A percentile compares a stretch with the other conserved stretches of the same genome.
These are phyloP conservation scores for Rhinatrema bivittatum DNA, from an alignment of 2,797 vertebrate species.

Conservation along the genomic window DNA sequence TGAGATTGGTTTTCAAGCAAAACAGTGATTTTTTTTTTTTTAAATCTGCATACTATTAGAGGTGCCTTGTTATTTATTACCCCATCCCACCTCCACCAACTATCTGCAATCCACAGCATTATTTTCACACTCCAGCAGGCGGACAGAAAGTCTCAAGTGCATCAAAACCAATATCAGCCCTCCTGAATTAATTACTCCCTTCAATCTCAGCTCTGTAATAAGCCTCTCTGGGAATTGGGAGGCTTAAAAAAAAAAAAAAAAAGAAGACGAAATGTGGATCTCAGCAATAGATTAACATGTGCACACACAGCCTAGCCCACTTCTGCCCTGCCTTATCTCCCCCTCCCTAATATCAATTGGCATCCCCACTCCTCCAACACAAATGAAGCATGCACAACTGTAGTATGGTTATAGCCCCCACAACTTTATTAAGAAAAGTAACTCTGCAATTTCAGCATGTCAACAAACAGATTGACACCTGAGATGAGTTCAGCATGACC, in stretches of 20 bases:
- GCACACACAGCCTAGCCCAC: too few species aligned
- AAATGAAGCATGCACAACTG: too few species aligned
- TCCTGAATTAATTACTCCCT: slow-evolving; percentile 61
- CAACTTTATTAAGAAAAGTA: too few species aligned
- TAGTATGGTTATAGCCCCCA: too few species aligned
- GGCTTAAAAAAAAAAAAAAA: slow-evolving; percentile 20
- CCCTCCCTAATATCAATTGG: too few species aligned
- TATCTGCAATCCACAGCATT: slow-evolving; percentile 24
- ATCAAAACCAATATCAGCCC: slow-evolving; percentile 61
- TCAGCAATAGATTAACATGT: too few species aligned
- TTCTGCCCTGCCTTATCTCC: too few species aligned
- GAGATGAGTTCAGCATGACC: too few species aligned
- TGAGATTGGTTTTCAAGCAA: slow-evolving; percentile 7
- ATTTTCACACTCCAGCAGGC: slow-evolving; percentile 32
- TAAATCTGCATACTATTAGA: slow-evolving; percentile 3
- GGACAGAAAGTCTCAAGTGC: slow-evolving; percentile 42
- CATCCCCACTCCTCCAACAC: too few species aligned
- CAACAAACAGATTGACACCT: too few species aligned
- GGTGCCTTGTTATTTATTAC: slow-evolving; percentile 17
- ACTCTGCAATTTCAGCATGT: too few species aligned
- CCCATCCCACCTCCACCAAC: slow-evolving; percentile 8
- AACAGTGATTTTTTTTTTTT: not conserved
- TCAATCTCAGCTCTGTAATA: slow-evolving; percentile 59
- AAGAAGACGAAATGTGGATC: too few species aligned
- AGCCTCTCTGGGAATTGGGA: slow-evolving; percentile 59